A percentile compares a stretch with the other conserved stretches of the same genome.
Conservation (phyloP, 1,140 invertebrate species). For the Lithobius niger region DNA sequence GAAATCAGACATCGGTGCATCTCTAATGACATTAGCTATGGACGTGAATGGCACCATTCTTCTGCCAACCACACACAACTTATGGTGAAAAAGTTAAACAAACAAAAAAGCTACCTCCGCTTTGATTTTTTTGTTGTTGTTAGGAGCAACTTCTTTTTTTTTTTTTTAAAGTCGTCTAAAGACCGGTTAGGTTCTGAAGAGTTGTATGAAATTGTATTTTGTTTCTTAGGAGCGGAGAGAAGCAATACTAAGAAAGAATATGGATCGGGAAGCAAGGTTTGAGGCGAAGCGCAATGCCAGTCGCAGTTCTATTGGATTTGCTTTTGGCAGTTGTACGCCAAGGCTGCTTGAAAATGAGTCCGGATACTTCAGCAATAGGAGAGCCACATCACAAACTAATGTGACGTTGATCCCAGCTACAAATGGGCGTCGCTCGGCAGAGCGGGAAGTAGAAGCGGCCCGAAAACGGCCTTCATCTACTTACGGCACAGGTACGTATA, state of each 20-base stretch:
- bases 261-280: constrained; percentile 63
- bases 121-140: neutral
- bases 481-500: no score
- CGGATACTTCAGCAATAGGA: neutral
- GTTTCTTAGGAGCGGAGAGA: constrained; percentile 53
- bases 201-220: neutral
- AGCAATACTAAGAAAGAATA: constrained; percentile 66
- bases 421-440: neutral
- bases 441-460: neutral
- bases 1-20: no score
- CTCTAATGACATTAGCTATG: no score
- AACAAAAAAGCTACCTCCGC: no score
- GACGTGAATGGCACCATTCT: no score
- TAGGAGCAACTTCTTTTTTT: no score
- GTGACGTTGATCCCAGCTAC: neutral
- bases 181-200: no score
- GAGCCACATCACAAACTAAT: constrained; percentile 6
- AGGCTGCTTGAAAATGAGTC: constrained; percentile 58
- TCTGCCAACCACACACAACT: no score
- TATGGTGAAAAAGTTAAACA: no score
- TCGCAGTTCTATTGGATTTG: constrained; percentile 54
- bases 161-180: no score
- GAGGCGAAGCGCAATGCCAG: constrained; percentile 57
- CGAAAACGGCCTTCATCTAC: neutral
- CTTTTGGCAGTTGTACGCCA: constrained; percentile 77